Evolutionary conservation across 2,888 invertebrate species (phyloP).

Genomic region (Neoascia interrupta): DNA sequence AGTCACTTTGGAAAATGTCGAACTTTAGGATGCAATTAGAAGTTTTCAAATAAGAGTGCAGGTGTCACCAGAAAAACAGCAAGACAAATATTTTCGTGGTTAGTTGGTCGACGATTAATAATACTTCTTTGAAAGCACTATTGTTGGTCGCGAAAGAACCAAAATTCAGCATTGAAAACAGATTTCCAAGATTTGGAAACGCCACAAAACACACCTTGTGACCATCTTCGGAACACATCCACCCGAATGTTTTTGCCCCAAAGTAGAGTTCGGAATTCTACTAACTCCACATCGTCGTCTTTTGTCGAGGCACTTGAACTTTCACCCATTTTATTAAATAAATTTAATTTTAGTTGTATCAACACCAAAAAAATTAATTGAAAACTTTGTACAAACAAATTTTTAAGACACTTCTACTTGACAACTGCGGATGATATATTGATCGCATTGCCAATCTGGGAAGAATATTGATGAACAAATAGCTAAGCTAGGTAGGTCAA

Average conservation of each 20-base stretch:
- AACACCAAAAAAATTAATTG: slow-evolving; percentile 52
- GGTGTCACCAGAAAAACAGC: too few relatives aligned
- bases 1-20: slow-evolving; percentile 39
- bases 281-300: slow-evolving; percentile 83
- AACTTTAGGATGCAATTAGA: neutral
- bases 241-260: slow-evolving; percentile 92
- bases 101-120: too few relatives aligned
- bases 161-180: too few relatives aligned
- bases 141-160: too few relatives aligned
- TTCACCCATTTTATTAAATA: slow-evolving; percentile 74
- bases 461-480: too few relatives aligned
- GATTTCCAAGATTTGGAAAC: too few relatives aligned
- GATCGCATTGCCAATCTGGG: slow-evolving; percentile 37
- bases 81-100: too few relatives aligned
- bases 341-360: slow-evolving; percentile 37
- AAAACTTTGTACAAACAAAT: slow-evolving; percentile 44
- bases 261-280: slow-evolving; percentile 87
- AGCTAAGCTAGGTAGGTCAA: too few relatives aligned
- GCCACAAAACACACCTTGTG: slow-evolving; percentile 88
- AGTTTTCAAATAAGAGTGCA: slow-evolving; percentile 23
- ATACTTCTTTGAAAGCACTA: too few relatives aligned
- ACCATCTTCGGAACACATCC: slow-evolving; percentile 95
- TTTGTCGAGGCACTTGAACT: slow-evolving; percentile 77
- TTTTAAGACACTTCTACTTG: slow-evolving; percentile 54
- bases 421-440: slow-evolving; percentile 37